A percentile compares a stretch with the other conserved stretches of the same genome.
These are phyloP conservation scores for Sylvietta virens DNA, from an alignment of 2,113 vertebrate genomes.

Conservation along the genomic window DNA sequence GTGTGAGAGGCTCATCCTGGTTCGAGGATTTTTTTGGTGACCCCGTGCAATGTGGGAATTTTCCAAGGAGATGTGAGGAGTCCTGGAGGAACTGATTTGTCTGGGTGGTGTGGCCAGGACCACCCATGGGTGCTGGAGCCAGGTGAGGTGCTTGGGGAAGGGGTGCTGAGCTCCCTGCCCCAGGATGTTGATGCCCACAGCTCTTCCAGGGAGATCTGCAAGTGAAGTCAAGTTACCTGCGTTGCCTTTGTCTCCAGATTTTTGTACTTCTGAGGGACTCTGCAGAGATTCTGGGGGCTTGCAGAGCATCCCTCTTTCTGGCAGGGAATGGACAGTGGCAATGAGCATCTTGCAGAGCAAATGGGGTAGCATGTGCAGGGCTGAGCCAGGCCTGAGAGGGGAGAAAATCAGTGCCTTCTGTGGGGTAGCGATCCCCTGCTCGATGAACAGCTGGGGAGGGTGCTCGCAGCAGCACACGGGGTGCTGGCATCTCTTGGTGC, in stretches of 20 bases:
- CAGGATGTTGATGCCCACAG: neutral
- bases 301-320: neutral
- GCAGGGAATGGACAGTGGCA: neutral
- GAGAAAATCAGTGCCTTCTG: neutral
- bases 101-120: neutral
- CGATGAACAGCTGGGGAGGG: rapidly evolving
- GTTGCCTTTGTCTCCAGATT: neutral
- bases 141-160: neutral
- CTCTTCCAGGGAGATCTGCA: neutral
- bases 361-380: too few relatives aligned
- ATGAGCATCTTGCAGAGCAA: neutral
- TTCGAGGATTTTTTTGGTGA: neutral
- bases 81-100: rapidly evolving
- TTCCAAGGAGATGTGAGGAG: neutral
- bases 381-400: neutral
- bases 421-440: neutral
- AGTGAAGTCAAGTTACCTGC: rapidly evolving
- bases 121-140: neutral
- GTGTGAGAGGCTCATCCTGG: neutral
- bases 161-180: neutral
- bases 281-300: neutral
- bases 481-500: neutral
- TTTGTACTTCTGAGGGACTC: neutral
- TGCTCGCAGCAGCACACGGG: neutral
- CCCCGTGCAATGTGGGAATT: neutral